Evolutionary conservation across 1,140 invertebrate species (phyloP).

Genomic region (Lepidotrigona ventralis): DNA sequence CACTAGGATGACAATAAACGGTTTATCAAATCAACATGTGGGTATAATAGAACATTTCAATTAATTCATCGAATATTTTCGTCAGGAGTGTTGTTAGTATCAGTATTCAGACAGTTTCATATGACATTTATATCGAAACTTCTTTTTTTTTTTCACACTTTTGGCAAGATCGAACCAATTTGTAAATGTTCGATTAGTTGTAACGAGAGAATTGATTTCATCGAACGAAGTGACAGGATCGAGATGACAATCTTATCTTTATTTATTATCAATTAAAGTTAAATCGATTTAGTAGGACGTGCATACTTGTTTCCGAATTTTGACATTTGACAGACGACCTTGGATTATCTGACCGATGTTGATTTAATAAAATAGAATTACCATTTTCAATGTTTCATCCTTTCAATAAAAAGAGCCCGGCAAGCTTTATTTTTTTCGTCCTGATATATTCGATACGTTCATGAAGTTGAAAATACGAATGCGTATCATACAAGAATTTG

Average conservation of each 20-base stretch:
- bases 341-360: conserved; percentile 26
- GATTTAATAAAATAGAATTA: neutral
- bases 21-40: conserved; percentile 11
- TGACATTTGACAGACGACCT: conserved; percentile 31
- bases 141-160: neutral
- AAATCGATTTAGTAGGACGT: neutral
- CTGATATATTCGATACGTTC: neutral
- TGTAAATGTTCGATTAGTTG: conserved; percentile 3
- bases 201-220: neutral
- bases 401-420: neutral
- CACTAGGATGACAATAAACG: conserved; percentile 41
- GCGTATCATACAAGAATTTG: conserved; percentile 47
- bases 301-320: conserved; percentile 11
- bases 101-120: neutral
- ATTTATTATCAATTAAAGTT: neutral
- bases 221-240: neutral
- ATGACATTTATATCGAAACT: neutral
- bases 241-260: neutral
- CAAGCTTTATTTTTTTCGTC: neutral
- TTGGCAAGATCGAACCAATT: neutral
- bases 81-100: neutral
- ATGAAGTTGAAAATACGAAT: neutral
- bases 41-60: conserved; percentile 25
- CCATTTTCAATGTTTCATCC: neutral
- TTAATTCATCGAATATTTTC: neutral